These are phyloP conservation scores for Latrodectus elegans DNA, from an alignment of 2,888 invertebrate species.

Conservation along the genomic window DNA sequence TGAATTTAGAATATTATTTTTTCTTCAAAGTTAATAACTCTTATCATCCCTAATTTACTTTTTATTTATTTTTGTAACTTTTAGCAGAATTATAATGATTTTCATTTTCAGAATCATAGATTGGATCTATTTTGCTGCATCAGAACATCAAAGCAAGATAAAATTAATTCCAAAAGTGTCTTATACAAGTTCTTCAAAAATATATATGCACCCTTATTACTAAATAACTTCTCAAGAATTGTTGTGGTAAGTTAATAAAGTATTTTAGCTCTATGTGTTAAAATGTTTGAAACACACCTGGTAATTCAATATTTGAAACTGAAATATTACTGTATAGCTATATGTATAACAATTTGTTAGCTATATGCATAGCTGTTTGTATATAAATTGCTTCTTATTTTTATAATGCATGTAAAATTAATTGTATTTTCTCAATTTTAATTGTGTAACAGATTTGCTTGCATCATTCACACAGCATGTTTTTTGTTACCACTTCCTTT, in stretches of 20 bases:
- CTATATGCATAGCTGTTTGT: not conserved
- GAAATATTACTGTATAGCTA: too few relatives aligned
- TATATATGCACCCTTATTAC: slow-evolving; percentile 88
- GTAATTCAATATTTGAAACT: too few relatives aligned
- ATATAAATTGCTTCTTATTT: not conserved
- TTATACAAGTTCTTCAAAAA: slow-evolving; percentile 92
- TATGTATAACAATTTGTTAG: too few relatives aligned
- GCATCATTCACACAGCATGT: too few relatives aligned
- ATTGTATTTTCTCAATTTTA: too few relatives aligned
- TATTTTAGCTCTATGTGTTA: too few relatives aligned
- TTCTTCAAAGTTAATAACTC: too few relatives aligned
- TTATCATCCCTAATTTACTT: too few relatives aligned
- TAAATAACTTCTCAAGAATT: slow-evolving; percentile 79
- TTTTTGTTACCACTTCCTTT: too few relatives aligned
- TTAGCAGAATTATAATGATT: not conserved
- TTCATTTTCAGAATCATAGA: slow-evolving; percentile 77
- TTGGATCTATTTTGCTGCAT: slow-evolving; percentile 90
- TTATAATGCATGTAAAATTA: not conserved
- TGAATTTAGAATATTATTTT: too few relatives aligned
- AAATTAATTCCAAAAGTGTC: slow-evolving; percentile 77
- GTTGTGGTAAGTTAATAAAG: slow-evolving; percentile 78
- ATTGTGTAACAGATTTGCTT: too few relatives aligned
- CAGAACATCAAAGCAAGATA: slow-evolving; percentile 75
- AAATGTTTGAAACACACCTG: too few relatives aligned
- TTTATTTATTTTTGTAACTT: not conserved